Evolutionary conservation across 2,113 vertebrate genomes (phyloP).

Genomic region (Sylvilagus bachmani): DNA sequence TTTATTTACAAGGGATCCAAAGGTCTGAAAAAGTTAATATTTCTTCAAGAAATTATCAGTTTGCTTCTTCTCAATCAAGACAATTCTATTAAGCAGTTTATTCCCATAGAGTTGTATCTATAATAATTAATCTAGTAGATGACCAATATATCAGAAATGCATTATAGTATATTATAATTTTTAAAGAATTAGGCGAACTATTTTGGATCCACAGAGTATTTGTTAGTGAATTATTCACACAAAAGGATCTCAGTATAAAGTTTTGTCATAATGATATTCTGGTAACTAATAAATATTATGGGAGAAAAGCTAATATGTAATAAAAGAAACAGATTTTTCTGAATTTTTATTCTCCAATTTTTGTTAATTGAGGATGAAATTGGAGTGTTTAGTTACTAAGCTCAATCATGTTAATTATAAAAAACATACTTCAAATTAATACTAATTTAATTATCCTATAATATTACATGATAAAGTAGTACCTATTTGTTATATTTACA

Average conservation of each 20-base stretch:
- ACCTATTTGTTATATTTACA: not conserved
- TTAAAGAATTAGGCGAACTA: constrained; percentile 32
- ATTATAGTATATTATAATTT: constrained; percentile 15
- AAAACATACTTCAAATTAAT: not conserved
- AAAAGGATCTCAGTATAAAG: constrained; percentile 32
- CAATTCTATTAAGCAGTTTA: constrained; percentile 17
- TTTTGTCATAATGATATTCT: not conserved
- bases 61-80: constrained; percentile 59
- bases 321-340: not conserved
- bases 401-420: constrained; percentile 9
- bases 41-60: constrained; percentile 11
- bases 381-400: not conserved
- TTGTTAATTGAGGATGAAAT: not conserved
- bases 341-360: constrained; percentile 31
- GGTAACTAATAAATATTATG: not conserved
- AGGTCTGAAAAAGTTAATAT: constrained; percentile 45
- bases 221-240: constrained; percentile 21
- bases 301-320: not conserved
- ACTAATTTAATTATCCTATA: not conserved
- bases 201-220: constrained; percentile 25
- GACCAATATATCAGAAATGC: constrained; percentile 44
- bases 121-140: constrained; percentile 63
- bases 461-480: not conserved
- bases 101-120: constrained; percentile 23
- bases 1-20: constrained; percentile 38